These are phyloP conservation scores for Typhlomys cinereus DNA, from an alignment of 2,113 vertebrate species.

Conservation along the genomic window DNA sequence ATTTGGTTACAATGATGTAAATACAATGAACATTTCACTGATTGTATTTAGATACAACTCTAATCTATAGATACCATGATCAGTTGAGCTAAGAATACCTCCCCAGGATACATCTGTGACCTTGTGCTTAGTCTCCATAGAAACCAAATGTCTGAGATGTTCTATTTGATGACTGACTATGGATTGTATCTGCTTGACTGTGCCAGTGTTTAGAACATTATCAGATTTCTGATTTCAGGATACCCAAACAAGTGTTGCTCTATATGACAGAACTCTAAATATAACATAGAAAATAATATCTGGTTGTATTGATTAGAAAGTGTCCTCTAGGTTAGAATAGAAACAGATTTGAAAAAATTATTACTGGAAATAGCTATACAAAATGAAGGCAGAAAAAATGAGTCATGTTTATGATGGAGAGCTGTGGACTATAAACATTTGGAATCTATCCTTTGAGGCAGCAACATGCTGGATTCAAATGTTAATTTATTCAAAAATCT, in stretches of 20 bases:
- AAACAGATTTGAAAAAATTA: neutral
- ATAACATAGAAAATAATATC: neutral
- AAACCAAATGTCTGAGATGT: neutral
- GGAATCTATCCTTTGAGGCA: neutral
- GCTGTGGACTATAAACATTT: neutral
- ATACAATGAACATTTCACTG: neutral
- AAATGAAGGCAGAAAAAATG: neutral
- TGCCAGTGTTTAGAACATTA: neutral
- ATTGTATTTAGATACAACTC: neutral
- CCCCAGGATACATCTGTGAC: neutral
- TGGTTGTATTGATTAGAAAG: neutral
- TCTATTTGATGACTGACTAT: neutral
- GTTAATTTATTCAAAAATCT: neutral
- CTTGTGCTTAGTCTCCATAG: neutral
- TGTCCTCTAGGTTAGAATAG: neutral
- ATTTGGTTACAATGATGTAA: slow-evolving; percentile 24
- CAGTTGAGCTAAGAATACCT: neutral
- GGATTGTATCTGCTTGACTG: neutral
- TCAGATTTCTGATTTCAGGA: fast-evolving
- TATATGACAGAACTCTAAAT: neutral
- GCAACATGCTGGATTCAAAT: neutral
- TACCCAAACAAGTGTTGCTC: neutral
- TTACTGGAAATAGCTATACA: neutral
- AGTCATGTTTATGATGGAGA: neutral
- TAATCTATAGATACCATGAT: neutral